Conservation (phyloP, 2,888 invertebrate species). For the Netelia melanura region DNA sequence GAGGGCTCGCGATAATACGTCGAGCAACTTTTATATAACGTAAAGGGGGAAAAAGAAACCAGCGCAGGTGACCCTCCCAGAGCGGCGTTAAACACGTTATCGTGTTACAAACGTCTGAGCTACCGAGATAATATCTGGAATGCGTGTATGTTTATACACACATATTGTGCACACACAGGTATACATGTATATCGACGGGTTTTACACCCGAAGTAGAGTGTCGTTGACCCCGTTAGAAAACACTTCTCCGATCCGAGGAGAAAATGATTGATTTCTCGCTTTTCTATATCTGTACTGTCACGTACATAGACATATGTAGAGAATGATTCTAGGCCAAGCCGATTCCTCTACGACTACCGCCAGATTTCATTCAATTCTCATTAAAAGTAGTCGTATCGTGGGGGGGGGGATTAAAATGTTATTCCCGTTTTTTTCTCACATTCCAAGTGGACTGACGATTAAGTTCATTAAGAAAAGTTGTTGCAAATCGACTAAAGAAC, state of each 20-base stretch:
- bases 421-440: no score
- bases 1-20: conserved; percentile 15
- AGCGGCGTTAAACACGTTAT: conserved; percentile 48
- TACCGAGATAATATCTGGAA: conserved; percentile 47
- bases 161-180: conserved; percentile 1
- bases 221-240: conserved; percentile 59
- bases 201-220: conserved; percentile 54
- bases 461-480: no score
- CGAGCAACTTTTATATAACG: conserved; percentile 46
- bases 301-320: not conserved
- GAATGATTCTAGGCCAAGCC: not conserved
- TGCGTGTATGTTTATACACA: conserved; percentile 26
- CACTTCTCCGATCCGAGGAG: conserved; percentile 37
- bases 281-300: not conserved
- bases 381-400: no score
- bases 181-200: conserved; percentile 17
- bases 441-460: no score
- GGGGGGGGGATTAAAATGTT: no score
- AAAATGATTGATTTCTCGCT: conserved; percentile 45
- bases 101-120: conserved; percentile 49
- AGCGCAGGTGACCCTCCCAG: conserved; percentile 17
- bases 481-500: no score
- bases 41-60: conserved; percentile 28
- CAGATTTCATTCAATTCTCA: no score
- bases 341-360: no score